Evolutionary conservation across 2,888 invertebrate genomes (phyloP).

Genomic region (Stomorhina lunata): DNA sequence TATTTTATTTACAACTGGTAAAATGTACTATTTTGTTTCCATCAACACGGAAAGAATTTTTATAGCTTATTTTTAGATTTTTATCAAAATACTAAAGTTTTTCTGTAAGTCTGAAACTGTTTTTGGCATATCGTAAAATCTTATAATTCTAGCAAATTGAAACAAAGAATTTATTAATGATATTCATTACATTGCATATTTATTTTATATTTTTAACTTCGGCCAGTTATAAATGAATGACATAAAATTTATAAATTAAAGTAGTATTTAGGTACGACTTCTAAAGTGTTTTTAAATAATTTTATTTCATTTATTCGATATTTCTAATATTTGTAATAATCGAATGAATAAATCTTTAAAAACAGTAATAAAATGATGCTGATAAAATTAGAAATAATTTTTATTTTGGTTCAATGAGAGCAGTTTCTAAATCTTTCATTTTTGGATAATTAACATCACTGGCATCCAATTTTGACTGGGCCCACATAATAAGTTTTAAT

Average conservation of each 20-base stretch:
- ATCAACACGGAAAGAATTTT: too few species aligned
- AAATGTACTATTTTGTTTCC: too few species aligned
- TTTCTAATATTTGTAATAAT: background rate
- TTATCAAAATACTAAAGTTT: too few species aligned
- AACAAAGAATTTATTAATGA: background rate
- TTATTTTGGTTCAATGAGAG: slow-evolving; percentile 85
- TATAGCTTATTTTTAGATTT: too few species aligned
- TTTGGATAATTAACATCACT: slow-evolving; percentile 97
- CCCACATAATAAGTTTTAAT: slow-evolving; percentile 96
- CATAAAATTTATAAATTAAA: slow-evolving; percentile 41
- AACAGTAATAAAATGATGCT: background rate
- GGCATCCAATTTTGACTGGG: slow-evolving; percentile 96
- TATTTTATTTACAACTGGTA: too few species aligned
- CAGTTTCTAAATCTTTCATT: slow-evolving; percentile 94
- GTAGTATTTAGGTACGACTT: slow-evolving; percentile 56
- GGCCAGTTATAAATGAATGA: slow-evolving; percentile 56
- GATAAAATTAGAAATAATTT: background rate
- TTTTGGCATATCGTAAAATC: too few species aligned
- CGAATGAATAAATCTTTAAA: background rate
- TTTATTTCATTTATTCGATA: background rate
- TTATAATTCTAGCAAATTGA: too few species aligned
- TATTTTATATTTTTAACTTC: slow-evolving; percentile 42
- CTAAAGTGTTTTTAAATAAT: slow-evolving; percentile 38
- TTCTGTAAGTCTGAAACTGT: too few species aligned
- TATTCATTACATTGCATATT: slow-evolving; percentile 27